phyloP scores from a whole-genome alignment of 2,888 invertebrate species.

The Synanthedon tipuliformis region DNA sequence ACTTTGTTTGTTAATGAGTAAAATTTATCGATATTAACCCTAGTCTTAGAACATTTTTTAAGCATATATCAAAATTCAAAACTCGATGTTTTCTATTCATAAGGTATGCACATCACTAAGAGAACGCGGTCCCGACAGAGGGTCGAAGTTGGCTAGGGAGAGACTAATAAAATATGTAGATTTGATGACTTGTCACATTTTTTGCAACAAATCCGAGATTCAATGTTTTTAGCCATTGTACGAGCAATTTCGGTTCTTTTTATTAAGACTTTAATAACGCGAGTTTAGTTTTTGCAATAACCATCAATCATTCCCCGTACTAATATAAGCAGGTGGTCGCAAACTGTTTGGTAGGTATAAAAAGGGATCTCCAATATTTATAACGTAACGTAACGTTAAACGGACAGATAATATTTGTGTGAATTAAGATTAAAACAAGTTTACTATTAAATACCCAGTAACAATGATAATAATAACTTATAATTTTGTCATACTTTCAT shows the following conservation, averaged over 20 bases:
- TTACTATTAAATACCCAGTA: too few relatives aligned
- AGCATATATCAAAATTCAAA: neutral
- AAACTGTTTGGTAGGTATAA: too few relatives aligned
- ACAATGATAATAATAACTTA: too few relatives aligned
- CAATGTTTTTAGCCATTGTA: constrained; percentile 56
- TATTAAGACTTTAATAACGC: constrained; percentile 39
- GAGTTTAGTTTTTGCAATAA: neutral
- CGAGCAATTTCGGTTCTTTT: constrained; percentile 28
- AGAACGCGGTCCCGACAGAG: constrained; percentile 42
- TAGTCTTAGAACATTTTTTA: too few relatives aligned
- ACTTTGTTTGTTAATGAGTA: too few relatives aligned
- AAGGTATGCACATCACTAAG: constrained; percentile 31
- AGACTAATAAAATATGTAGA: constrained; percentile 70
- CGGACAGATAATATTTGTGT: too few relatives aligned
- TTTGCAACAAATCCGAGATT: constrained; percentile 66
- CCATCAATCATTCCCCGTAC: neutral
- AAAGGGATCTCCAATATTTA: too few relatives aligned
- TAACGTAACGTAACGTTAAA: too few relatives aligned
- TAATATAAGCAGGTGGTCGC: neutral
- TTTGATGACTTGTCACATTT: constrained; percentile 71
- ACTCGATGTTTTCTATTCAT: constrained; percentile 28
- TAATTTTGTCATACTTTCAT: too few relatives aligned
- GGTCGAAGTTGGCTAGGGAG: constrained; percentile 56
- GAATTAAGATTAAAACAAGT: too few relatives aligned
- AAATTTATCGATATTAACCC: too few relatives aligned